Evolutionary conservation across 2,113 vertebrate genomes (phyloP).

Genomic region (Cheilinus undulatus): DNA sequence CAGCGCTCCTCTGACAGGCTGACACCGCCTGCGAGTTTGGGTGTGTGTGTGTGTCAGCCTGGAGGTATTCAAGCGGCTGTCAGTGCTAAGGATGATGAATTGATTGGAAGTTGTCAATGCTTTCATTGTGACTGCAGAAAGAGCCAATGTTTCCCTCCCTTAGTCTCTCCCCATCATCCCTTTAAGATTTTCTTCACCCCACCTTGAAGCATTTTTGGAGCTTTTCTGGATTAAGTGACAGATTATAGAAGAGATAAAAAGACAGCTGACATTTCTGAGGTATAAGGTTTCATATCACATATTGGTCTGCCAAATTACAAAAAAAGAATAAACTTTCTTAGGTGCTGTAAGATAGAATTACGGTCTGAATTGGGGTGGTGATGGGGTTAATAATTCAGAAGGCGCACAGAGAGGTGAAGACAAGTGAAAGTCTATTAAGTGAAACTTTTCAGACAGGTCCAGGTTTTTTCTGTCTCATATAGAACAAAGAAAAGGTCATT

Average conservation of each 20-base stretch:
- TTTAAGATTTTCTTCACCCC: not conserved
- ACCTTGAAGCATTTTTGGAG: not conserved
- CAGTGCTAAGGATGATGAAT: constrained; percentile 50
- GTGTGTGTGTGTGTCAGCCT: constrained; percentile 21
- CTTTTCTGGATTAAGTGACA: not conserved
- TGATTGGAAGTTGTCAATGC: constrained; percentile 40
- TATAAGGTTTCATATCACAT: not conserved
- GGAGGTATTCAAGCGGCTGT: constrained; percentile 38
- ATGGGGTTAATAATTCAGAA: too few relatives aligned
- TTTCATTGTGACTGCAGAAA: constrained; percentile 6
- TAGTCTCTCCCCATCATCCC: not conserved
- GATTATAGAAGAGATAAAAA: not conserved
- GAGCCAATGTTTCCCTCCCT: constrained; percentile 6
- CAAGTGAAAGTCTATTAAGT: too few relatives aligned
- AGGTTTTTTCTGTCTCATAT: too few relatives aligned
- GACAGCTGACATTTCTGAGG: not conserved
- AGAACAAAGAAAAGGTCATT: too few relatives aligned
- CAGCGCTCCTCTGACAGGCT: constrained; percentile 29
- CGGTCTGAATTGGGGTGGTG: too few relatives aligned
- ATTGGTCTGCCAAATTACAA: not conserved
- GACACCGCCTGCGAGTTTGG: constrained; percentile 32
- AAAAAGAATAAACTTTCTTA: not conserved
- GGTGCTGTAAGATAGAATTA: not conserved
- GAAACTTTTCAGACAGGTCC: too few relatives aligned
- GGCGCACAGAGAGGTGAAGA: too few relatives aligned